Conservation (phyloP, 92 coral and sea anemone genomes). For the Parazoanthus atlanticus region DNA sequence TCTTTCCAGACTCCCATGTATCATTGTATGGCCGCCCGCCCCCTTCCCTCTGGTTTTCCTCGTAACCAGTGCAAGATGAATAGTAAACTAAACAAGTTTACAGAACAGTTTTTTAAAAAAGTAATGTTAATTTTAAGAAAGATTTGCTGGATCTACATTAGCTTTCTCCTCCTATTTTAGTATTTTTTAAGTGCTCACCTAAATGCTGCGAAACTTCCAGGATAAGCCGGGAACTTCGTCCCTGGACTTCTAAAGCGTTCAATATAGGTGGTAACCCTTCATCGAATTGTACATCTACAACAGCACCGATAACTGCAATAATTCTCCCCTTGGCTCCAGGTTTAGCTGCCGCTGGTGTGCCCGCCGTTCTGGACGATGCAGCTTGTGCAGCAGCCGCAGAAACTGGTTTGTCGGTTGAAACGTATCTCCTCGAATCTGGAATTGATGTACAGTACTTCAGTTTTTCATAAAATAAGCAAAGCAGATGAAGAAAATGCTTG, state of each 20-base stretch:
- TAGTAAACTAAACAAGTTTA: background rate
- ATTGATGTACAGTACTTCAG: background rate
- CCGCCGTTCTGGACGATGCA: constrained; percentile 57
- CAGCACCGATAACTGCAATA: constrained; percentile 98
- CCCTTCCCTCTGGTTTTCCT: background rate
- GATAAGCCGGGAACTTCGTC: constrained; percentile 85
- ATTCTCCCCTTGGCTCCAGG: constrained; percentile 88
- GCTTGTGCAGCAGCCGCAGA: constrained; percentile 91
- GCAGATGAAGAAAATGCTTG: background rate
- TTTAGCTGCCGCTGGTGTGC: constrained; percentile 67
- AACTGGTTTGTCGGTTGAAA: constrained; percentile 92
- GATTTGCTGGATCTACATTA: background rate
- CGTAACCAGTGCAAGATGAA: background rate
- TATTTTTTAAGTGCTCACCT: constrained; percentile 54
- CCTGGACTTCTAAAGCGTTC: constrained; percentile 95
- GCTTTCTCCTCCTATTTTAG: background rate
- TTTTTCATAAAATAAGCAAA: background rate
- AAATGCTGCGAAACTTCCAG: constrained; percentile 99
- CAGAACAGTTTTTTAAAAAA: no score
- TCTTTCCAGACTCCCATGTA: no score
- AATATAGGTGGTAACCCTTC: constrained; percentile 96
- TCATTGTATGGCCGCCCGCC: background rate
- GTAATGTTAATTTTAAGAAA: background rate
- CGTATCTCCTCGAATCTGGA: constrained; percentile 85
- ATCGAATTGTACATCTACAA: constrained; percentile 97